Evolutionary conservation across 2,113 vertebrate species (phyloP), one percentile per base, ranked within the genome.

Genomic region (Anhinga rufa): DNA sequence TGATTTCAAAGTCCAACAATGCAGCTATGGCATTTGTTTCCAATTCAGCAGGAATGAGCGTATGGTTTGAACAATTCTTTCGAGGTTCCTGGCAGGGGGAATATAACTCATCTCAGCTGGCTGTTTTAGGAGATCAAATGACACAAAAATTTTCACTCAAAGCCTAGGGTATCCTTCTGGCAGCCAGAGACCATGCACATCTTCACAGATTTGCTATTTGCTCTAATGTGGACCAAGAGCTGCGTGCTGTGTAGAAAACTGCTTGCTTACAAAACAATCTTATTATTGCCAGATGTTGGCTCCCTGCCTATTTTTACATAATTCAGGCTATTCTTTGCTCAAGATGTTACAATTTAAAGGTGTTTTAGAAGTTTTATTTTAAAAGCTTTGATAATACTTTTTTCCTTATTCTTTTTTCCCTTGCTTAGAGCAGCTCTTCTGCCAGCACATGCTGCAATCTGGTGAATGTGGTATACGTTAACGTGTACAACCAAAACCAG

Each of bases 281-380:
- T 97, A 98, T 97, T 97, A 95, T 80, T 98, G 95, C 98, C 98
- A 98, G 98, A 98, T 98, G 98, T 98, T 97, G 96, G 97, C 96
- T 78, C 32, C 86, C 61, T 92, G 97, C 97, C 98, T 42, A 8
- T 82, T 97, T 97, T 97, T 97, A 97, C 97, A 97, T 97, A 97
- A 98, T 97, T 97, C 96, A 91, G 91, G 42, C 95, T 96, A 97
- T 97, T 92, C 97, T 97, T 94, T 93, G 64, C 93, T 96, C 97
- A 97, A 97, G 96, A 97, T 96, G 96, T 97, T 97, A 95, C 95
- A 96, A 93, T 96, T 98, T 97, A 96, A 98, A 98, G 95, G 92
- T 95, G 95, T 55, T 96, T 98, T 92, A 97, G 97, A 98, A 98
- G 96, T 94, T 97, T 93, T 88, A 78, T 96, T 97, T 97, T 95